Base-by-base conservation (phyloP, 2,113 vertebrate genomes). In the Crotalus tigris region DNA sequence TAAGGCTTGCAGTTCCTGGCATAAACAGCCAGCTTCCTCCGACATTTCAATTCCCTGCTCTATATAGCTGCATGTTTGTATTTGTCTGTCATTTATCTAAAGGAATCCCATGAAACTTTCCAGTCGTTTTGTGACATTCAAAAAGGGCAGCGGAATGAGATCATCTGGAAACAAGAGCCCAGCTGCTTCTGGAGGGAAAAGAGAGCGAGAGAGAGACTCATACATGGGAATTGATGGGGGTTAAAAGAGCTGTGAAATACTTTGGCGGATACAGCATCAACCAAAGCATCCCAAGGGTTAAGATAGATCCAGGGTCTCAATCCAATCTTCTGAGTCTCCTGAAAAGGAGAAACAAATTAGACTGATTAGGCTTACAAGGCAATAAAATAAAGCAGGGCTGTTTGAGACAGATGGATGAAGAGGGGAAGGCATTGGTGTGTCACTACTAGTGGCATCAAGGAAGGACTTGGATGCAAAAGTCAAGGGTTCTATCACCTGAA, bases 71-170 rank as follows among this genome's bases (percentile, higher is more conserved):
- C 61, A 85, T 92, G 87, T 33, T 91, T 92, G 11, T 85, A 91
- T 93, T 57, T 93, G 86, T 91, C 51, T 93, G 64, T 93, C 19
- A 51, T 19, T 93, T 61, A 88, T 17, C 93, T 92, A 92, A 90
- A 90, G 44, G 81, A 81, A 91, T 53, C 90, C 64, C 85, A 44
- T 10, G 55, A 69, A 94, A 93, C 69, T 85, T 8, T 21, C 85
- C 91, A 75, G 90, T n/a, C 75, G 51, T 7, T 85, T 90, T 90
- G 91, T 93, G 29, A 92, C 91, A 94, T 89, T 92, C 90, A 87
- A 69, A 91, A 15, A 88, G 33, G 93, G 91, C 1, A 19, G 89
- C 75, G 89, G 57, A 0, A 0, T 81, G 88, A 0, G 0, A 94
- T 87, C 91, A 85, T 91, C 93, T 87, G 15, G 33, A 81, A 93